Percentiles rank a stretch among this genome's conserved stretches.
Evolutionary conservation across 1,140 invertebrate species (phyloP).

Genomic region (Drosophila subobscura): DNA sequence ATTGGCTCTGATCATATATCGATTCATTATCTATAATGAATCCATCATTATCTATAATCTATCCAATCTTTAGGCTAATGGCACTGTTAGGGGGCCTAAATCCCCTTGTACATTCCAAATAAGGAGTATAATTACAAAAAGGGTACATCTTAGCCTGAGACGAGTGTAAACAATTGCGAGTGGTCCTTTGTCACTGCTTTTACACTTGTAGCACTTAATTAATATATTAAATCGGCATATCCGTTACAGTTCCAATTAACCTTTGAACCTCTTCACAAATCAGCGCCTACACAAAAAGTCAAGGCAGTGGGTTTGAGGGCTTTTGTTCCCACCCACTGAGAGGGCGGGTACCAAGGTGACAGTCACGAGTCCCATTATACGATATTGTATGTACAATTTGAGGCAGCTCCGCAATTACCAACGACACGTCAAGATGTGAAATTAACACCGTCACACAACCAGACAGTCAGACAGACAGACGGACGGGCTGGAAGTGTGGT

Average conservation of each 20-base stretch:
- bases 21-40: no score
- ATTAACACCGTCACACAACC: constrained; percentile 81
- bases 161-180: constrained; percentile 13
- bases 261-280: constrained; percentile 78
- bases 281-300: constrained; percentile 64
- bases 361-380: constrained; percentile 71
- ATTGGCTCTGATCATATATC: no score
- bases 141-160: not conserved
- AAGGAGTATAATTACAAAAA: no score
- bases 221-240: constrained; percentile 77
- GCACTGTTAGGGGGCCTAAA: no score
- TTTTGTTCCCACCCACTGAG: not conserved
- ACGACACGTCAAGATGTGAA: constrained; percentile 82
- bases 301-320: constrained; percentile 27
- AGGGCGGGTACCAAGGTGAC: constrained; percentile 27
- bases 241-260: constrained; percentile 77
- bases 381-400: constrained; percentile 67
- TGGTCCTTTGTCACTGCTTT: constrained; percentile 32
- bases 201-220: constrained; percentile 74
- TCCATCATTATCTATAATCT: no score
- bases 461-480: constrained; percentile 32
- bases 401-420: constrained; percentile 79
- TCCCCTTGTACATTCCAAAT: no score
- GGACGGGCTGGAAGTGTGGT: constrained; percentile 11
- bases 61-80: no score